A percentile compares a stretch with the other conserved stretches of the same genome.
These are phyloP conservation scores for Heliconius charithonia DNA, from an alignment of 2,888 invertebrate genomes.

Conservation along the genomic window DNA sequence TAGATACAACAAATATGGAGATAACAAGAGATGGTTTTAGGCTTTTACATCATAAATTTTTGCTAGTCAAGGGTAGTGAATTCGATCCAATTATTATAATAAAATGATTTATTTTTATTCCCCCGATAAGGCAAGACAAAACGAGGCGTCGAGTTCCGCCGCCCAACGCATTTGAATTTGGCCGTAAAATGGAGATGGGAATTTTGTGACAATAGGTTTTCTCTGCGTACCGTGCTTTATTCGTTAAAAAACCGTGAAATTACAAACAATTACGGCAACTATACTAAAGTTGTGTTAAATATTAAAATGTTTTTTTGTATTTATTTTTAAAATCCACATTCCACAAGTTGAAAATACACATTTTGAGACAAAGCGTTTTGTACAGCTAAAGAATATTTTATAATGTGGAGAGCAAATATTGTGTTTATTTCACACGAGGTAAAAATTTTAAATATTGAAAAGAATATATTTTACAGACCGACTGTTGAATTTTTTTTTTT, in stretches of 20 bases:
- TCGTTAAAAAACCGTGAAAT: too few relatives aligned
- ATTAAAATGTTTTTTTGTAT: too few relatives aligned
- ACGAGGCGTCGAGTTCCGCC: too few relatives aligned
- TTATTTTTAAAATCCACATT: neutral
- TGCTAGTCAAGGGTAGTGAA: neutral
- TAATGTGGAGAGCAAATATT: neutral
- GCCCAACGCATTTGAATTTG: too few relatives aligned
- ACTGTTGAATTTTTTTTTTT: neutral
- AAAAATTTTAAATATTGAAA: too few relatives aligned
- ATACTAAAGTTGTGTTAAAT: too few relatives aligned
- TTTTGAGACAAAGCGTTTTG: conserved; percentile 9
- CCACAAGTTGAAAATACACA: neutral
- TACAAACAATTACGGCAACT: too few relatives aligned
- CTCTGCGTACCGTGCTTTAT: too few relatives aligned
- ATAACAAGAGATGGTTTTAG: neutral
- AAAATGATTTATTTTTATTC: neutral
- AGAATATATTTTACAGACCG: neutral
- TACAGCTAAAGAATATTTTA: neutral
- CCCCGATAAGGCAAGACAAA: too few relatives aligned
- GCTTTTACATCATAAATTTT: neutral
- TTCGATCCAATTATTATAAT: neutral
- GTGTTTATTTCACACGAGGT: neutral
- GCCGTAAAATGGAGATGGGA: too few relatives aligned
- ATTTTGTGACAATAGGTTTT: too few relatives aligned
- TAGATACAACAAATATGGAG: neutral